Evolutionary conservation across 2,888 invertebrate genomes (phyloP).

Genomic region (Pollenia amentaria): DNA sequence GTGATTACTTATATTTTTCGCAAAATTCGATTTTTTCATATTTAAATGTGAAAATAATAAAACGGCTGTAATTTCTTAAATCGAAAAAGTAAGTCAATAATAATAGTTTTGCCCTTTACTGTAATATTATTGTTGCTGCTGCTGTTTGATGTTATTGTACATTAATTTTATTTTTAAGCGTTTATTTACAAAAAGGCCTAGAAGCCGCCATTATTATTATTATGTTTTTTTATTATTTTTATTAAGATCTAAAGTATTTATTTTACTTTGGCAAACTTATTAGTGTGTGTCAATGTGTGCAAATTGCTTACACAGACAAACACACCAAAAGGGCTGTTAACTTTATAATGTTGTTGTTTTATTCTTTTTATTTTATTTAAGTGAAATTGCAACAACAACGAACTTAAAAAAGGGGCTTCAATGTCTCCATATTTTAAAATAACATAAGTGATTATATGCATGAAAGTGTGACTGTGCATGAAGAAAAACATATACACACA

Average conservation of each 20-base stretch:
- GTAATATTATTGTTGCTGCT: slow-evolving; percentile 18
- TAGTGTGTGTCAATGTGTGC: background rate
- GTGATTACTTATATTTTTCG: too few relatives aligned
- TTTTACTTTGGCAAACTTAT: background rate
- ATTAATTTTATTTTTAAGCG: slow-evolving; percentile 54
- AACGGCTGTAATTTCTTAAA: too few relatives aligned
- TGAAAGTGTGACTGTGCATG: background rate
- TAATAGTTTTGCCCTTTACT: background rate
- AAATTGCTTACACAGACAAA: background rate
- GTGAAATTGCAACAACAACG: slow-evolving; percentile 1
- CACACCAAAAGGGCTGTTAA: slow-evolving; percentile 32
- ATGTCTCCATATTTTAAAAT: slow-evolving; percentile 49
- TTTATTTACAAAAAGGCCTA: slow-evolving; percentile 64
- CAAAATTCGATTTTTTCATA: too few relatives aligned
- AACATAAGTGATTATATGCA: background rate
- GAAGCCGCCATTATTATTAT: slow-evolving; percentile 54
- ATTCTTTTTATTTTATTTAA: slow-evolving; percentile 1
- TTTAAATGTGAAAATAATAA: too few relatives aligned
- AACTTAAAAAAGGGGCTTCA: slow-evolving; percentile 39
- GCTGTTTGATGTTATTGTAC: slow-evolving; percentile 30
- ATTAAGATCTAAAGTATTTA: slow-evolving; percentile 62
- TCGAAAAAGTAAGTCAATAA: too few relatives aligned
- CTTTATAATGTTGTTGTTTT: slow-evolving; percentile 5
- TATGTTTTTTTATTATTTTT: slow-evolving; percentile 20
- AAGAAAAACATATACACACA: background rate